Conservation (phyloP, 2,113 vertebrate genomes). For the Phaethornis superciliosus region DNA sequence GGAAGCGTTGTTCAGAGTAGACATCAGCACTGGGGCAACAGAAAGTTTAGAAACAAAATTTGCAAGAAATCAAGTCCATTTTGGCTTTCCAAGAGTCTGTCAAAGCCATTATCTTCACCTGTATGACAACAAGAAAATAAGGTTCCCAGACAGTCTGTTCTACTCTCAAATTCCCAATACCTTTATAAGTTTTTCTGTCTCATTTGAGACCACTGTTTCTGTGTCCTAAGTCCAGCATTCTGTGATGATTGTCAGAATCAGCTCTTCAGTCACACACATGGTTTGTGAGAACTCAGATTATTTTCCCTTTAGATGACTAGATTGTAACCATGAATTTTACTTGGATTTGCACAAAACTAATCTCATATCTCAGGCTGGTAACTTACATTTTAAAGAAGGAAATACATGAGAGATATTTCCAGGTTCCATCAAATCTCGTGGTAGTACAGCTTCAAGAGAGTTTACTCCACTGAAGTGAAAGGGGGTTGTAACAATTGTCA, state of each 20-base stretch:
- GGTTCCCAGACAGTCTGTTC: neutral
- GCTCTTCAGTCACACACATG: neutral
- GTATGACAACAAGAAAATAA: neutral
- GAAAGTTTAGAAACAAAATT: neutral
- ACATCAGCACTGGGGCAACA: neutral
- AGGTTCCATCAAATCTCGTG: neutral
- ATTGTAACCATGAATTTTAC: neutral
- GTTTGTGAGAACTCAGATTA: neutral
- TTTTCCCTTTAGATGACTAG: neutral
- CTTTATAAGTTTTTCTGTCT: accelerated
- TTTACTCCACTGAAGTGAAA: neutral
- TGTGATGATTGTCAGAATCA: neutral
- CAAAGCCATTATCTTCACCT: neutral
- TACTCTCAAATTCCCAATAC: neutral
- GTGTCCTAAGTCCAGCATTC: neutral
- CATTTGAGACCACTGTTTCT: neutral
- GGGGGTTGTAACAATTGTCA: neutral
- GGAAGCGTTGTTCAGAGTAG: neutral
- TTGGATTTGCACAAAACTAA: neutral
- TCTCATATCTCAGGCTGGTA: neutral
- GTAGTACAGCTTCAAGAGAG: neutral
- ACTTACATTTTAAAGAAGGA: neutral
- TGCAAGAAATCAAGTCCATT: neutral
- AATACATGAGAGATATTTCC: neutral
- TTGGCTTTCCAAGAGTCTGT: neutral